phyloP scores from a whole-genome alignment of 2,888 invertebrate genomes.

The Phortica magna region DNA sequence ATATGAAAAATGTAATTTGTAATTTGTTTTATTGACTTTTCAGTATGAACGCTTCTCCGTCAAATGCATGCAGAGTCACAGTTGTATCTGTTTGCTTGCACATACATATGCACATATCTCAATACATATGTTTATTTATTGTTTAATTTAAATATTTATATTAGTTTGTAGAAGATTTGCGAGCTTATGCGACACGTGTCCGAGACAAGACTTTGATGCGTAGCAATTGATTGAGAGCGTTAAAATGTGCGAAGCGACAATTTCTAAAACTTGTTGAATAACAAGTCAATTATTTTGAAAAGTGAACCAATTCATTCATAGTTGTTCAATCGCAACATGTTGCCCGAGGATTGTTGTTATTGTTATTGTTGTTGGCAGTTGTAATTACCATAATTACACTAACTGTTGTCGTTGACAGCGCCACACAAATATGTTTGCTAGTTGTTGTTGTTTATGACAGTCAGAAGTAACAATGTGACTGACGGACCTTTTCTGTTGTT shows the following conservation, averaged over 20 bases:
- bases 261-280: neutral
- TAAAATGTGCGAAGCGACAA: too few species aligned
- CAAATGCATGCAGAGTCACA: neutral
- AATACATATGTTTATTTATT: neutral
- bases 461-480: neutral
- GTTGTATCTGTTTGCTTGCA: neutral
- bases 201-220: neutral
- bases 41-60: neutral
- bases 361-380: slow-evolving; percentile 18
- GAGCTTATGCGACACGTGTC: neutral
- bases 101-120: neutral
- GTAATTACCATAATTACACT: slow-evolving; percentile 30
- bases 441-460: slow-evolving; percentile 17
- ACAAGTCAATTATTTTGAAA: neutral
- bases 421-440: neutral
- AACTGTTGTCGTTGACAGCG: slow-evolving; percentile 3
- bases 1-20: neutral
- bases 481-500: neutral
- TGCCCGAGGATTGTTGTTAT: slow-evolving; percentile 6
- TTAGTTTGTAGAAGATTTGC: neutral
- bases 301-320: neutral
- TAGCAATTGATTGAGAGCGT: neutral
- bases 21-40: neutral
- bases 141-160: neutral
- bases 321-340: neutral